Evolutionary conservation across 2,797 vertebrate species (phyloP), one percentile per base, ranked within the genome.

Genomic region (Betta splendens): DNA sequence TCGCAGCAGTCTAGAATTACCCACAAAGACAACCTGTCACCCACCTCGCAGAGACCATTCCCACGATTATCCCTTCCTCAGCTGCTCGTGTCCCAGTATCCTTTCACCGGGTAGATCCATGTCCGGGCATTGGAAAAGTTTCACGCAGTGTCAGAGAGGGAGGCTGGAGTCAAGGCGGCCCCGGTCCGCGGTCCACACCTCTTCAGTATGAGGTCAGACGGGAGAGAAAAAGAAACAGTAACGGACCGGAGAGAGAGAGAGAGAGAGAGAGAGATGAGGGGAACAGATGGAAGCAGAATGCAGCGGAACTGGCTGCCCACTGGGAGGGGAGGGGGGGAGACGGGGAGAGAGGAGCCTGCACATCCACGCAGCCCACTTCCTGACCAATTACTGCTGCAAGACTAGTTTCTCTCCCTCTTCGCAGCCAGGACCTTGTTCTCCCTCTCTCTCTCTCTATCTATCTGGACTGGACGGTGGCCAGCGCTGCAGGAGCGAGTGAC

Each of bases 361-460:
- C 72, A 79, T 87, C 77, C 64, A 81, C 81, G 85, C 84, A 88
- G 82, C 78, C 84, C 78, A 89, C 77, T 88, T 87, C 81, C 87
- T 88, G 84, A 86, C 81, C 85, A 87, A 87, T 86, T 90, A 89
- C 80, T 85, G 85, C 79, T 78, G 85, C 79, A 80, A 80, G 72
- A 86, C 76, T 70, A 50, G 70, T 55, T 59, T 63, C 74, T 74
- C 62, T 69, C 45, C 8, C 51, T 40, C 21, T 33, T 17, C 72
- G 77, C 46, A 59, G 72, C 47, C 5, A 53, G 72, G 29, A 68
- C 60, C 62, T 53, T 4, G 8, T 75, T 63, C 80, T 28, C 50
- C 60, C 66, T n/a, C n/a, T n/a, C n/a, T n/a, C n/a, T 11, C 79
- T 79, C 58, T 33, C 66, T 69, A 59, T 2, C 74, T 67, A 32